A percentile compares a stretch with the other conserved stretches of the same genome.
phyloP scores from a whole-genome alignment of 1,140 invertebrate genomes.

The Zaprionus taronus region DNA sequence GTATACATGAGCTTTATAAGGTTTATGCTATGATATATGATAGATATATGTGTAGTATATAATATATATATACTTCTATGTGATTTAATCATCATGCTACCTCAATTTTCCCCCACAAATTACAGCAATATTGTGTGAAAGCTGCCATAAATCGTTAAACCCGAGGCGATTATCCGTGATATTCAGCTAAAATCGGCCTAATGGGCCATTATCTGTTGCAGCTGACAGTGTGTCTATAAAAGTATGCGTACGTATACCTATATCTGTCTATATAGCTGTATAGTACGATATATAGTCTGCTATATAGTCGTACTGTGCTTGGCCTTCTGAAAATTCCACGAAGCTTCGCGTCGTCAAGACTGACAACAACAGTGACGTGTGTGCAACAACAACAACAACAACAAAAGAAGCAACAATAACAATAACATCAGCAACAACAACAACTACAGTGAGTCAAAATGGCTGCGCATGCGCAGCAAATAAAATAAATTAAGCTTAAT shows the following conservation, averaged over 20 bases:
- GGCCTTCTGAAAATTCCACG: conserved; percentile 53
- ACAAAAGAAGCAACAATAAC: not conserved
- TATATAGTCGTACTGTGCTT: conserved; percentile 15
- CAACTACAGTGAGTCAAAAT: conserved; percentile 51
- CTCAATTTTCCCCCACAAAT: not conserved
- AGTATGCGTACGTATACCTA: not conserved
- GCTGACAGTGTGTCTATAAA: not conserved
- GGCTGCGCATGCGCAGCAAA: conserved; percentile 74
- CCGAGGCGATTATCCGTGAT: not conserved
- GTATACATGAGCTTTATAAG: not conserved
- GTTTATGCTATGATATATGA: not conserved
- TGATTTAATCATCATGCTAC: not conserved
- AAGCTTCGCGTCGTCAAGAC: not conserved
- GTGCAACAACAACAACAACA: not conserved
- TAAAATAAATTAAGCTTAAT: conserved; percentile 77
- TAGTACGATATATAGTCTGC: not conserved
- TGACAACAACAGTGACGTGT: conserved; percentile 12
- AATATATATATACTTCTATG: not conserved
- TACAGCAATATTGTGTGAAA: conserved; percentile 8
- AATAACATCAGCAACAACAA: conserved; percentile 19
- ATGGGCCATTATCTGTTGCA: conserved; percentile 16
- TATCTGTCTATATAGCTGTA: not conserved
- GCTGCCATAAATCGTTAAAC: not conserved
- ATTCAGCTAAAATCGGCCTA: not conserved
- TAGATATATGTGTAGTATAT: not conserved